Evolutionary conservation across 1,140 invertebrate species (phyloP), one percentile per base, ranked within the genome.

Genomic region (Formica exsecta): DNA sequence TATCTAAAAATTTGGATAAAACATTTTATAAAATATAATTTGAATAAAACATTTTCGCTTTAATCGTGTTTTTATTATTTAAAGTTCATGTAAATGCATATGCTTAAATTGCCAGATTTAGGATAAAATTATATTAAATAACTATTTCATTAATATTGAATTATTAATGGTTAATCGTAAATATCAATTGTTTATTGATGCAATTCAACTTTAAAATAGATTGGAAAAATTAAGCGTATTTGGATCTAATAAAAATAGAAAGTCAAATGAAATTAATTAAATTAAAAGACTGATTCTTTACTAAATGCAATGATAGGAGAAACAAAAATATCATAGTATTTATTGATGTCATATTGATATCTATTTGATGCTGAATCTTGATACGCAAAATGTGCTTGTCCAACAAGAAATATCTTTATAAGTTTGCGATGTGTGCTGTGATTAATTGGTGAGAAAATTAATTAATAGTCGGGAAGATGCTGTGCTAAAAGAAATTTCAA

Each of bases 131-230:
- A 22, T 22, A 9, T 77, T 64, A 77, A 77, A 25, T 77, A 59
- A 64, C 25, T 32, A 32, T 51, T 77, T 61, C 9, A 77, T 62
- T n/a, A 38, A n/a, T 25, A 29, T 7, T 64, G 11, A 64, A 77
- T 77, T 77, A 77, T 65, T 77, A 61, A 65, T 77, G 16, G 19
- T n/a, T 11, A 77, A 64, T 9, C 54, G 5, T 8, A 54, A 38
- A 54, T n/a, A 54, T n/a, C n/a, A 75, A 22, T 75, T 32, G 16
- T 75, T 75, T 75, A 75, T 61, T 41, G 16, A 41, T 36, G 8
- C 9, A 5, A 32, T 77, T 13, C 19, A 11, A 25, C 22, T 64
- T 77, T 65, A 41, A 64, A 25, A 77, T 65, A 13, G 59, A 44
- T 44, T 41, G 9, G 8, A 61, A 29, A 65, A 77, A 36, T 77